Base-by-base conservation (phyloP, 2,888 invertebrate species). In the Diploptera punctata region DNA sequence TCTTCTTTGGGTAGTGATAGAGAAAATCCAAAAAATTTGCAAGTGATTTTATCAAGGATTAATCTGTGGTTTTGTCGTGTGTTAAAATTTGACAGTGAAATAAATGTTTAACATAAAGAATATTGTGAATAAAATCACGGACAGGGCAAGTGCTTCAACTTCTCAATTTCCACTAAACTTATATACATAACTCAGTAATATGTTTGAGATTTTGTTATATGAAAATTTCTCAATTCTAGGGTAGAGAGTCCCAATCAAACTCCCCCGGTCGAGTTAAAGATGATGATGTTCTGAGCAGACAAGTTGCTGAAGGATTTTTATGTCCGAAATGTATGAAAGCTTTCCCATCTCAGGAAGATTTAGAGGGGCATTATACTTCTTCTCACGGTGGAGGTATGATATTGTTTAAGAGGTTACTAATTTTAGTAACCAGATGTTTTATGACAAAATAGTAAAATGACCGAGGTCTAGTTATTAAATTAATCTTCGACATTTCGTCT, bases 261-360 rank as follows among this genome's bases (percentile, higher is more conserved):
- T 72, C 71, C 24, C 72, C 75, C 24, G 72, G 61, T 5, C 26
- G 65, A 16, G 31, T 9, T 16, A 10, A 65, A 7, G 38, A 43
- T 18, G 54, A 49, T 19, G 68, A 68, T n/a, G 65, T 62, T 13
- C 13, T 47, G 24, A 71, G 47, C 19, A 69, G 52, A 18, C 71
- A 74, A 44, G 70, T 43, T 19, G 79, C 80, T 9, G 81, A 86
- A 78, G 86, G 86, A 3, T 86, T 86, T 78, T 76, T 86, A 18
- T 86, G 83, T 69, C 83, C 83, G 16, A 77, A 77, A 9, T 83
- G 86, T 76, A 83, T 83, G 79, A 78, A 78, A 71, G 81, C 82
- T 5, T 81, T 84, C 74, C 76, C 81, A 3, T 81, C 82, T 13
- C 81, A 84, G 4, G 86, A 86, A 75, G 81, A 80, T 7, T 79